These are phyloP conservation scores for Dendrolimus kikuchii DNA, from an alignment of 1,140 invertebrate genomes.

Conservation along the genomic window DNA sequence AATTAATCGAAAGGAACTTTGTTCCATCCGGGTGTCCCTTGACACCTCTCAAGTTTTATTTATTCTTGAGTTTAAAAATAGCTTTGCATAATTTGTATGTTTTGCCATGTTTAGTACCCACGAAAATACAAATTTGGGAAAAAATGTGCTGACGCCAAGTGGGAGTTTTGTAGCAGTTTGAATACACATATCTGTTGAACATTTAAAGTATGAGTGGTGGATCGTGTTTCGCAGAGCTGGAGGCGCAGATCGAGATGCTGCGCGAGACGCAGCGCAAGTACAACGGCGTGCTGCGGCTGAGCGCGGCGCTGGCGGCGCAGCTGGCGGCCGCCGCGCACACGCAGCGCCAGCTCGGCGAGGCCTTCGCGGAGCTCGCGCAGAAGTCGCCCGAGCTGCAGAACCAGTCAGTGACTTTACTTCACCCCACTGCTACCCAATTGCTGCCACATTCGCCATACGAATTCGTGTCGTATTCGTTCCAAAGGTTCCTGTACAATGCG, in stretches of 20 bases:
- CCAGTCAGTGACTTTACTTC: constrained; percentile 35
- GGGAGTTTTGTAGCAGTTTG: background rate
- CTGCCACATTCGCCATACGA: too few species aligned
- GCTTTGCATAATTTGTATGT: too few species aligned
- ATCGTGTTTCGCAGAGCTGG: constrained; percentile 79
- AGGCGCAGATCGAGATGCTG: constrained; percentile 92
- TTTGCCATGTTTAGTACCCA: too few species aligned
- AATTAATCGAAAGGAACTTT: too few species aligned
- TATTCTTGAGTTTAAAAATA: too few species aligned
- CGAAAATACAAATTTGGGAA: too few species aligned
- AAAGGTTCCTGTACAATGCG: constrained; percentile 94
- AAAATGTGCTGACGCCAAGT: too few species aligned
- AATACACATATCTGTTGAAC: background rate
- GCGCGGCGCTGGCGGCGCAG: constrained; percentile 88
- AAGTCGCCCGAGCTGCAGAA: constrained; percentile 96
- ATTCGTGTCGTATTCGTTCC: constrained; percentile 1
- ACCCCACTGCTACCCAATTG: background rate
- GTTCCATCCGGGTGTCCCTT: too few species aligned
- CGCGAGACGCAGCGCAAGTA: constrained; percentile 97
- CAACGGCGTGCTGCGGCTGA: constrained; percentile 88
- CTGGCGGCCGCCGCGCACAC: constrained; percentile 78
- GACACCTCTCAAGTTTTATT: too few species aligned
- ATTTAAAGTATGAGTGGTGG: background rate
- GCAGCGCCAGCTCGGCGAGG: constrained; percentile 86
- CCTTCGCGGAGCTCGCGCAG: constrained; percentile 95